Conservation (phyloP, 2,888 invertebrate genomes). For the Entomobrya proxima region DNA sequence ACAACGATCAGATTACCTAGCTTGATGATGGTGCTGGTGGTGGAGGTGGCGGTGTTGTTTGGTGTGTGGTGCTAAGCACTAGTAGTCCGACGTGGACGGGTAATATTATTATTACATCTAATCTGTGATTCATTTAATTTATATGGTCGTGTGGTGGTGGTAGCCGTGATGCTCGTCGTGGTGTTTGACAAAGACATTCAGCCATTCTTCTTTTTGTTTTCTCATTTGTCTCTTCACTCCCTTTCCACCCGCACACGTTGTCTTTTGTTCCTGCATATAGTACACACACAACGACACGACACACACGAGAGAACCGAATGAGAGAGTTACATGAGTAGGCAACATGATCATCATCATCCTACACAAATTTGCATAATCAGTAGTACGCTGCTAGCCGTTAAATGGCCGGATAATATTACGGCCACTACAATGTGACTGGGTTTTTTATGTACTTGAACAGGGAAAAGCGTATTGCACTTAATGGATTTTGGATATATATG, state of each 20-base stretch:
- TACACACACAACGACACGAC: too few species aligned
- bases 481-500: too few species aligned
- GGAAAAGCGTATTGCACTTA: background rate
- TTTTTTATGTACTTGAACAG: background rate
- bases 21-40: background rate
- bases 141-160: too few species aligned
- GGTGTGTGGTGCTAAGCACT: constrained; percentile 4
- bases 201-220: background rate
- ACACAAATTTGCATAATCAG: constrained; percentile 15
- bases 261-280: too few species aligned
- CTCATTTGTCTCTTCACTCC: too few species aligned
- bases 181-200: background rate
- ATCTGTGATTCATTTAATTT: constrained; percentile 28
- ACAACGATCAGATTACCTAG: constrained; percentile 13
- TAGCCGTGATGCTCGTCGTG: too few species aligned
- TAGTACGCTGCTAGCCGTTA: background rate
- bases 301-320: background rate
- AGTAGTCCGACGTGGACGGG: background rate
- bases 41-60: background rate
- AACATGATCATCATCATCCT: too few species aligned
- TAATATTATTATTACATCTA: constrained; percentile 12
- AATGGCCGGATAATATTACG: constrained; percentile 13
- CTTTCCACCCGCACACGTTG: too few species aligned
- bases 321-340: too few species aligned
- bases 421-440: background rate